Base-by-base conservation (phyloP, 37 sponge, comb jelly and placozoan species). In the Mnemiopsis leidyi region DNA sequence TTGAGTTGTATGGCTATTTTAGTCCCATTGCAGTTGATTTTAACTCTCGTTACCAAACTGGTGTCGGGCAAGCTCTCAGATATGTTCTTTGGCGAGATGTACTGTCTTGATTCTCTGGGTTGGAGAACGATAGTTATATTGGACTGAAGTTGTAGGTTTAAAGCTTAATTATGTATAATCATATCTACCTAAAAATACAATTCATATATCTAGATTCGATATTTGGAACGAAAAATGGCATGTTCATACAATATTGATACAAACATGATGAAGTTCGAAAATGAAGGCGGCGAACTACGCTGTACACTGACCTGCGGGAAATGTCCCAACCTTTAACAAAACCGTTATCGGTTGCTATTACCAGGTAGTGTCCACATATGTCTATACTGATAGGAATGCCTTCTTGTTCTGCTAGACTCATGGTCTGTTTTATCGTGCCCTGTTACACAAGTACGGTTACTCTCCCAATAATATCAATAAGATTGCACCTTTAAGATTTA, bases 341-440 rank as follows among this genome's bases (percentile, higher is more conserved):
- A 0, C 95, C 95, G 68, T 69, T 93, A 31, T 69, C 69, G 21
- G 95, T 97, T 13, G 93, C 95, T 83, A 92, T 94, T 0, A 94
- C 95, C n/a, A 98, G 94, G 73, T 76, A 94, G 35, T 95, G 94
- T 0, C 95, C 94, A 23, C 90, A 35, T 16, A 97, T 92, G 69
- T 93, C 93, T 75, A 98, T 76, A 38, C 69, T 48, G 2, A 94
- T 68, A 3, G 95, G 94, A 37, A 35, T 32, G 18, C 98, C 98
- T 39, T 97, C 98, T 0, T 83, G 94, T 37, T 96, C 96, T 32
- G 77, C 69, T 26, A 94, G 93, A 13, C 75, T 36, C 40, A 97
- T 95, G 32, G 95, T 39, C 83, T 97, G 98, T 92, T 97, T 97
- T 40, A 96, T 94, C 37, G 95, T 96, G 61, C 96, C 96, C 95